Percentiles rank a stretch among this genome's conserved stretches.
These are phyloP conservation scores for Manis pentadactyla DNA, from an alignment of 2,797 vertebrate species.

Conservation along the genomic window DNA sequence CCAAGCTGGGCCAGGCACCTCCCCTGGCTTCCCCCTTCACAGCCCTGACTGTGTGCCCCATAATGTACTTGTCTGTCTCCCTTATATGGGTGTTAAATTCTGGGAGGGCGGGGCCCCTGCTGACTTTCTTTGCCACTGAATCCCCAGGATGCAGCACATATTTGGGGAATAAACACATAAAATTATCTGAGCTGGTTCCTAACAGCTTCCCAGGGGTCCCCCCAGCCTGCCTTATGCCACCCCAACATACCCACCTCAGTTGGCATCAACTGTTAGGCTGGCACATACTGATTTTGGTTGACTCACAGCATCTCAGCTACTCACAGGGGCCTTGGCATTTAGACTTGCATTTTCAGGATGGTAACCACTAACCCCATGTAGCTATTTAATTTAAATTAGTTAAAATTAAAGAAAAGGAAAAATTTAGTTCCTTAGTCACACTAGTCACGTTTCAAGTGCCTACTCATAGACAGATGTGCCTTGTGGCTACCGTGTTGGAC, in stretches of 20 bases:
- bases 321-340: neutral
- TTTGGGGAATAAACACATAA: neutral
- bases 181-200: conserved; percentile 7
- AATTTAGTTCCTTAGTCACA: neutral
- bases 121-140: neutral
- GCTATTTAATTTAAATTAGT: neutral
- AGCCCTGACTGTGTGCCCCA: neutral
- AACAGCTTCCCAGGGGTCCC: neutral
- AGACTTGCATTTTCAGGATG: neutral
- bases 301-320: neutral
- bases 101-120: neutral
- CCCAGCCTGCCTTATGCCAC: neutral
- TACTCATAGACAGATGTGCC: neutral
- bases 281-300: neutral
- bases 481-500: neutral
- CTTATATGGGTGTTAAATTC: neutral
- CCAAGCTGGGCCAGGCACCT: neutral
- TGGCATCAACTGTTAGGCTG: neutral
- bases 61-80: neutral
- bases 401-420: neutral
- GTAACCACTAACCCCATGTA: neutral
- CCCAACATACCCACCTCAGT: neutral
- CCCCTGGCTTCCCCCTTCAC: neutral
- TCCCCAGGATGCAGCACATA: neutral
- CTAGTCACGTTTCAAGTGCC: neutral